Base-by-base conservation (phyloP, 1,140 invertebrate species). In the Drosophila parabipectinata region DNA sequence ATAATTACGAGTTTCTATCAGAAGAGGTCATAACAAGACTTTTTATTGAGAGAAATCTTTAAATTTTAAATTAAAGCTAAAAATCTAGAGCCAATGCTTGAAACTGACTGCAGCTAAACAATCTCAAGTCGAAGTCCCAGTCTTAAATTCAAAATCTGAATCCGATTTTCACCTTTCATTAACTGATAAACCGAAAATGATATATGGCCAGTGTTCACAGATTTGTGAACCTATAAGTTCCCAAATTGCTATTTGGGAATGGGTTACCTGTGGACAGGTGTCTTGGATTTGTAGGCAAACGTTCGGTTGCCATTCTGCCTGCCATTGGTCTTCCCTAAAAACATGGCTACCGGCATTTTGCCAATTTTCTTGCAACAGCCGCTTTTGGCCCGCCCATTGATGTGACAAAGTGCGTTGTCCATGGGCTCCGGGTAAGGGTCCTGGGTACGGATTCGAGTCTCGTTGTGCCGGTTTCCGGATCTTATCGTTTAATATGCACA, bases 401-500 rank as follows among this genome's bases (percentile, higher is more conserved):
- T 61, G 74, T 77, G 67, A 78, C 60, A 76, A 72, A 66, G 55
- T 66, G 66, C 56, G 50, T 66, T 55, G 61, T 37, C 26, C 30
- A n/a, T 5, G 15, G 58, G 12, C 50, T 10, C 10, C 47, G 26
- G 50, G 14, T 12, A 9, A 10, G 9, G 10, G 32, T 9, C 34
- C 21, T 4, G 24, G 37, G 15, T 18, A 28, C 26, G 12, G 44
- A 53, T 21, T 55, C 41, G 9, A 54, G 32, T 37, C 34, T 32
- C 53, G 14, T 28, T 52, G 24, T 55, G 28, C 5, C 24, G 9
- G 50, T 30, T 7, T 26, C 2, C 39, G 18, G 47, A 56, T 63
- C n/a, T 64, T 57, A 59, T 74, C 56, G 68, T 71, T 77, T 82
- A 81, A 81, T 82, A 82, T 77, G 77, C 74, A 47, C 51, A 76